A percentile compares a stretch with the other conserved stretches of the same genome.
Conservation (phyloP, 2,113 vertebrate species). For the Phylloscopus trochilus region DNA sequence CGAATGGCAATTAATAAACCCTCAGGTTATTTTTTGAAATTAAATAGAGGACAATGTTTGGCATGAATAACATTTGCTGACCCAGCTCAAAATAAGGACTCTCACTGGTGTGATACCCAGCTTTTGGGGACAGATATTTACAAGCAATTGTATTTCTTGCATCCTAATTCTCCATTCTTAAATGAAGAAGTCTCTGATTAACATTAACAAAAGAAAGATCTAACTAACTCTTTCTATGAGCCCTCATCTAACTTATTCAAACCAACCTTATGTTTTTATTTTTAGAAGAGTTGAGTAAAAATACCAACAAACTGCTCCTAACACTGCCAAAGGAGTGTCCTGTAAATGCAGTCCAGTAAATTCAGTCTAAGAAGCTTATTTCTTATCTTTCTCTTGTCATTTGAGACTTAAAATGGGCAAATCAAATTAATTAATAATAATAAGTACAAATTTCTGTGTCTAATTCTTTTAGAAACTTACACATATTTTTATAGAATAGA, state of each 20-base stretch:
- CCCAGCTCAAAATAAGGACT: background rate
- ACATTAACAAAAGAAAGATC: background rate
- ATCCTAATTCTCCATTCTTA: background rate
- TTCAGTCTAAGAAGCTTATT: background rate
- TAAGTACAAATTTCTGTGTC: background rate
- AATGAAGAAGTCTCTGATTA: background rate
- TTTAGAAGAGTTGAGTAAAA: background rate
- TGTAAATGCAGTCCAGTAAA: background rate
- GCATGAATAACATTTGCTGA: background rate
- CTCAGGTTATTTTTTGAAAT: slow-evolving; percentile 2
- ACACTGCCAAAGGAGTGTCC: background rate
- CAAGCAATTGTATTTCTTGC: background rate
- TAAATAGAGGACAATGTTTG: background rate
- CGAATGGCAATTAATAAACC: background rate
- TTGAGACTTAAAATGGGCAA: background rate
- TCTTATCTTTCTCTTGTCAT: background rate
- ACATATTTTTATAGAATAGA: background rate
- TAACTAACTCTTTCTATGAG: background rate
- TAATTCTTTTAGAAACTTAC: slow-evolving; percentile 8
- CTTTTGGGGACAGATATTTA: background rate
- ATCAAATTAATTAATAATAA: background rate
- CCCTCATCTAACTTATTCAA: background rate
- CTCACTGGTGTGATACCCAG: background rate
- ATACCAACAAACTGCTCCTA: background rate
- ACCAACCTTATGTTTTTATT: background rate